Base-by-base conservation (phyloP, 2,888 invertebrate genomes). In the Bimastos eiseni region DNA sequence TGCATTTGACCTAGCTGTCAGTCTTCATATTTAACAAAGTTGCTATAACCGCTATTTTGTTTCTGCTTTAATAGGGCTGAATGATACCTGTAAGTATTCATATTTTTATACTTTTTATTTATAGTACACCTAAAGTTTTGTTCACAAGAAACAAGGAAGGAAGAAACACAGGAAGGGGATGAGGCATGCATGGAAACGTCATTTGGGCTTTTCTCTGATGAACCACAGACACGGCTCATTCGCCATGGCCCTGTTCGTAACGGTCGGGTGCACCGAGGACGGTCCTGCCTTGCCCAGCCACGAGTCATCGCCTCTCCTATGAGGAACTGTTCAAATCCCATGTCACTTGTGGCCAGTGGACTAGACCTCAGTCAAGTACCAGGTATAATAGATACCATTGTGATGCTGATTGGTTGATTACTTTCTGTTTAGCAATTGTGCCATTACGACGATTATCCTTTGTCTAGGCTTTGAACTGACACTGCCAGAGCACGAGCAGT, bases 321-420 rank as follows among this genome's bases (percentile, higher is more conserved):
- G 86, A 37, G 24, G 86, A 37, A 86, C 36, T 37, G 86, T 36
- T 86, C 86, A 34, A 86, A 86, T 86, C 86, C 86, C 34, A 86
- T 37, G 37, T 86, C 86, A 36, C 37, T 86, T 8, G 86, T 86
- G 8, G 36, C 37, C 36, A 86, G 86, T 86, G 34, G 36, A 86
- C 86, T 86, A 37, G 86, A 86, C 24, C 86, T 86, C 24, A 86
- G 86, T 86, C 86, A 86, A 37, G 70, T 70, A 70, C 70, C 70
- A 70, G 70, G 70, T 70, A n/a, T 24, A 24, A 49, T 24, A 49
- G 49, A 2, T 24, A 21, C 70, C 17, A 17, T 8, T 70, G 70
- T 3, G 70, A 70, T 70, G 70, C 17, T n/a, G 15, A n/a, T n/a
- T n/a, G n/a, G n/a, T n/a, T n/a, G n/a, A n/a, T n/a, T n/a, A n/a